phyloP scores from a whole-genome alignment of 2,797 vertebrate genomes.

The Petrocephalus schoutedeni region DNA sequence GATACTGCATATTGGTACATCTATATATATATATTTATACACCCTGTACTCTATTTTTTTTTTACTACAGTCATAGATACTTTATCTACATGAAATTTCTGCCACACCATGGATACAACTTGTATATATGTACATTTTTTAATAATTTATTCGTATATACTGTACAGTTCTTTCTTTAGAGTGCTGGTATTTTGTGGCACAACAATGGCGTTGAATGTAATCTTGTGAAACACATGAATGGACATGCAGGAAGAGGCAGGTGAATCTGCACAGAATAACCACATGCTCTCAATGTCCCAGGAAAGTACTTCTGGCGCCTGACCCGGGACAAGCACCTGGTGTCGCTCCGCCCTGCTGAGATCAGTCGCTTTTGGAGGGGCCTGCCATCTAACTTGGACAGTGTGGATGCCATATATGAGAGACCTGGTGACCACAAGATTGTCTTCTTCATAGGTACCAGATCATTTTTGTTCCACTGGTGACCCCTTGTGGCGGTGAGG shows the following conservation, averaged over 20 bases:
- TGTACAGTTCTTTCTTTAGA: background rate
- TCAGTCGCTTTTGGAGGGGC: slow-evolving; percentile 92
- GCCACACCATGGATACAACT: background rate
- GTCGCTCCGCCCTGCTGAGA: slow-evolving; percentile 83
- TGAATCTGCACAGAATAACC: background rate
- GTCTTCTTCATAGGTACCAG: slow-evolving; percentile 89
- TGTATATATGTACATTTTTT: background rate
- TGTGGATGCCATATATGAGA: slow-evolving; percentile 86
- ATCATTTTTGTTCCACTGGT: background rate
- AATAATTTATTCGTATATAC: background rate
- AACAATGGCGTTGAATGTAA: background rate
- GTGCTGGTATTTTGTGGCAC: background rate
- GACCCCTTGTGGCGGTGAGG: background rate
- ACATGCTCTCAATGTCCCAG: slow-evolving; percentile 46
- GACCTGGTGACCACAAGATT: slow-evolving; percentile 85
- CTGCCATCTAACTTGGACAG: slow-evolving; percentile 80
- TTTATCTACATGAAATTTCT: background rate
- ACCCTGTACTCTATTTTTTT: background rate
- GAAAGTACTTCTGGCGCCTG: slow-evolving; percentile 91
- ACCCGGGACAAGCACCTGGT: slow-evolving; percentile 88
- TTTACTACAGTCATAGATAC: background rate
- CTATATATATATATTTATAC: background rate
- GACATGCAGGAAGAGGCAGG: background rate
- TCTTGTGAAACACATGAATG: background rate
- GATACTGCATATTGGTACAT: background rate